These are phyloP conservation scores for Apomyelois bistriatella DNA, from an alignment of 2,888 invertebrate species.

Conservation along the genomic window DNA sequence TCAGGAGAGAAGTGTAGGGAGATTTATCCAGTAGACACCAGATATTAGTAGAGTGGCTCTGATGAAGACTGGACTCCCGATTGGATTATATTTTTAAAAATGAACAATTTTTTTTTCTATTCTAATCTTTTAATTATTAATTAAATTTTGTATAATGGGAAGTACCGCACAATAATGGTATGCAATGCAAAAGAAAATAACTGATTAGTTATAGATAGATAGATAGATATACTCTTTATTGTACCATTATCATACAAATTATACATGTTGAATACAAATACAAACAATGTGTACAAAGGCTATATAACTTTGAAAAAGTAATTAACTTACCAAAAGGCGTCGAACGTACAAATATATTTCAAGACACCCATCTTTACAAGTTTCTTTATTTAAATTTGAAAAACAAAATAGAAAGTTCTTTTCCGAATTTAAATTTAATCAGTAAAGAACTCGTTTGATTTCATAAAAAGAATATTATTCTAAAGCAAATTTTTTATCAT, in stretches of 20 bases:
- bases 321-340: constrained; percentile 57
- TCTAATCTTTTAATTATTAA: background rate
- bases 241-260: no score
- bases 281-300: no score
- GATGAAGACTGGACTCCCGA: background rate
- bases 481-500: background rate
- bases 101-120: background rate
- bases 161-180: no score
- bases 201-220: no score
- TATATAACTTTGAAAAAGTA: background rate
- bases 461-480: no score
- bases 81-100: background rate
- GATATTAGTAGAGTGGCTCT: background rate
- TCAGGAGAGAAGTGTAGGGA: background rate
- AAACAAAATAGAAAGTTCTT: background rate
- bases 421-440: no score
- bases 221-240: no score
- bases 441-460: no score
- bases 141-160: no score
- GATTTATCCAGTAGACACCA: constrained; percentile 7
- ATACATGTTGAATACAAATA: no score
- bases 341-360: constrained; percentile 36
- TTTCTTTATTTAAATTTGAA: background rate
- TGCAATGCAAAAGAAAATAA: no score
- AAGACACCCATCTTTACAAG: constrained; percentile 45